phyloP scores from a whole-genome alignment of 2,113 vertebrate genomes.

The Gnathonemus echidnorhynchus region DNA sequence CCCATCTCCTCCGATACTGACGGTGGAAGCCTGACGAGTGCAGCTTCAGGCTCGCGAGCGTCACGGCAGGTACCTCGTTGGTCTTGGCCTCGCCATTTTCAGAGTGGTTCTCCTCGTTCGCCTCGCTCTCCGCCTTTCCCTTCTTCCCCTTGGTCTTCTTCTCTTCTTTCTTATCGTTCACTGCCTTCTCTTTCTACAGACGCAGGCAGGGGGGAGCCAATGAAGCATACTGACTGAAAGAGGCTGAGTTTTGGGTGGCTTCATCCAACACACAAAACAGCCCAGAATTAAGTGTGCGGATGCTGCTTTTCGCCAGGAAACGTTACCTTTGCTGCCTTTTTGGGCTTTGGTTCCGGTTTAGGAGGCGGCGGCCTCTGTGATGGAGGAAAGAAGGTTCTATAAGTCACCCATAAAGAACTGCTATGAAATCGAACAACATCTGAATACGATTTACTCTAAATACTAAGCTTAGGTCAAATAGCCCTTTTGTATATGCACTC shows the following conservation, averaged over 20 bases:
- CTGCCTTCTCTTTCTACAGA: constrained; percentile 79
- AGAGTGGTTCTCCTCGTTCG: constrained; percentile 83
- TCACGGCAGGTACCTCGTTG: constrained; percentile 66
- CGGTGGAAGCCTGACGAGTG: neutral
- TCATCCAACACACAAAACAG: neutral
- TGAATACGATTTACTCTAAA: neutral
- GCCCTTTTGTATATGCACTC: neutral
- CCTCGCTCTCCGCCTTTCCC: constrained; percentile 74
- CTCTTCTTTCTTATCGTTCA: constrained; percentile 79
- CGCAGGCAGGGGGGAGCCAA: neutral
- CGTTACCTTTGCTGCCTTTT: constrained; percentile 80
- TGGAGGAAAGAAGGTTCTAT: neutral
- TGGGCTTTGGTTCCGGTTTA: constrained; percentile 76
- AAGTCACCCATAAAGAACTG: neutral
- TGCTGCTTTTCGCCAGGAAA: neutral
- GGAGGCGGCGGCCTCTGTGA: constrained; percentile 67
- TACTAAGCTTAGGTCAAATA: neutral
- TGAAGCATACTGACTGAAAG: neutral
- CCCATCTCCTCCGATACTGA: neutral
- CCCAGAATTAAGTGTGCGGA: neutral
- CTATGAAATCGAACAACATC: neutral
- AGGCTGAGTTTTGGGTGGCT: neutral
- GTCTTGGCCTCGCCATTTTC: constrained; percentile 88
- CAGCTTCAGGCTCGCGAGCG: too few relatives aligned
- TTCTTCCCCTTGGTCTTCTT: constrained; percentile 79